phyloP scores from a whole-genome alignment of 2,113 vertebrate species.

The Eurystomus gularis region DNA sequence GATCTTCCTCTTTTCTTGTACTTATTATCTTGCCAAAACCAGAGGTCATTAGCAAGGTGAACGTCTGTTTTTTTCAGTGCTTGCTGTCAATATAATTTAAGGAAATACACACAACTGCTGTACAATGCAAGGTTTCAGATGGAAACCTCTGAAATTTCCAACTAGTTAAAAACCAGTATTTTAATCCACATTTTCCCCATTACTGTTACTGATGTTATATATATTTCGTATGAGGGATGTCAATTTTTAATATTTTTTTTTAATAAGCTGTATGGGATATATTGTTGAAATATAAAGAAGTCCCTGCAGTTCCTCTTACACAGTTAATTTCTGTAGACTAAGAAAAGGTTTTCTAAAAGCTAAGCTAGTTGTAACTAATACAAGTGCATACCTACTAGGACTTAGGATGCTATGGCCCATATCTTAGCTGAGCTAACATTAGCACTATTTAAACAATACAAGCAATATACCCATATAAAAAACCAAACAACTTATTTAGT shows the following conservation, averaged over 20 bases:
- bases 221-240: neutral
- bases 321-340: neutral
- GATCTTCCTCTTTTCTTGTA: neutral
- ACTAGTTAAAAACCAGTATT: neutral
- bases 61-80: neutral
- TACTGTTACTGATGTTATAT: neutral
- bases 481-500: neutral
- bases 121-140: neutral
- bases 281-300: neutral
- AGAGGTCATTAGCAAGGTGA: conserved; percentile 50
- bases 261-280: neutral
- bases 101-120: neutral
- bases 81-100: neutral
- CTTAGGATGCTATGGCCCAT: neutral
- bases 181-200: neutral
- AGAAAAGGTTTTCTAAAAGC: neutral
- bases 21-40: conserved; percentile 16
- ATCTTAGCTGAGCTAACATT: neutral
- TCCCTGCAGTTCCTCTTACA: neutral
- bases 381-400: neutral
- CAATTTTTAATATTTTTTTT: neutral
- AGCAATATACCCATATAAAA: neutral
- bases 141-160: neutral
- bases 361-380: neutral
- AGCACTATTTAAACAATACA: neutral